Evolutionary conservation across 2,888 invertebrate species (phyloP), one percentile per base, ranked within the genome.

Genomic region (Scaptomyza polygonia): DNA sequence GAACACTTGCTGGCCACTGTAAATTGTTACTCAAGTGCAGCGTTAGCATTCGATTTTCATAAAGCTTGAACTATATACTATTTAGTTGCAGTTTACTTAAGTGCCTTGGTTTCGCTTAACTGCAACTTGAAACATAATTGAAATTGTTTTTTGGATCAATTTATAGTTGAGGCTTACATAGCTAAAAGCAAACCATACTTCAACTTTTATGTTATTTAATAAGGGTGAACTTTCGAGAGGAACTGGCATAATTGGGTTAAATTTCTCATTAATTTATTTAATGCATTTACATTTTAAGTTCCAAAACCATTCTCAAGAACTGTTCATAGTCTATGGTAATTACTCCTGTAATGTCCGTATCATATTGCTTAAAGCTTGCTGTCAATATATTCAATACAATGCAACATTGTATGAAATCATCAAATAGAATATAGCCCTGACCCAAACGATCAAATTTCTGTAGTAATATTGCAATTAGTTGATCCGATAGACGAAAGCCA

Each of bases 341-440:
- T 58, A 97, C 95, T n/a, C 98, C 98, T 92, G 97, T 97, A 93
- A 96, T 95, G 90, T 98, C 97, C 0, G 96, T 96, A 91, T 99
- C 99, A 88, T 95, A 95, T 77, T 96, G 95, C 59, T 96, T 94
- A 91, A 99, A 99, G 48, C 98, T 94, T 56, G 96, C 93, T 21
- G 98, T 98, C 73, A 99, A 91, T 0, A 97, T 98, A 97, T 98
- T 93, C 51, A 95, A 93, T 55, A 97, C 95, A 70, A 99, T 95
- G 91, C 98, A 98, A 90, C 98, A 97, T 91, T 99, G 99, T 79
- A 99, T 99, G 91, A 99, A 99, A 92, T 99, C 99, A 93, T 99
- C 99, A 92, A 99, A 99, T 55, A 97, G 94, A 82, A 99, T 97
- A 7, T 96, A 96, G 32, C 97, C 97, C 53, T 94, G 93, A n/a